Evolutionary conservation across 2,797 vertebrate species (phyloP), one percentile per base, ranked within the genome.

Genomic region (Triplophysa yarkandensis): DNA sequence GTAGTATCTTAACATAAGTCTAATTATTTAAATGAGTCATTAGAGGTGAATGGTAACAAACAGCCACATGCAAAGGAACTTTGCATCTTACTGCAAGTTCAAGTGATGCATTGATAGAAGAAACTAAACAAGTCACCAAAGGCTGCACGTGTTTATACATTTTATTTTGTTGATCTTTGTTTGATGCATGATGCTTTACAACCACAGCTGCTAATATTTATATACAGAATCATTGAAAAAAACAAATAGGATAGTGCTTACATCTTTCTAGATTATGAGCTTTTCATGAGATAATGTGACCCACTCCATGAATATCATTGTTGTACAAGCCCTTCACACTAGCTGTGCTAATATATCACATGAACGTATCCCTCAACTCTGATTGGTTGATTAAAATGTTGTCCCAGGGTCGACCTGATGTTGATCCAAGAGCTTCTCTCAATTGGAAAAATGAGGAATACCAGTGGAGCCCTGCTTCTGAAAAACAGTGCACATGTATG

Each of bases 31-130:
- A 1, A 8, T 17, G 25, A 19, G 25, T 65, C 14, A 46, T 34
- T 46, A 36, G 10, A 11, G 10, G 11, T 36, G 11, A 43, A 36
- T 57, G 66, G 82, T 78, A 81, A 86, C 74, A 74, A 83, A 77
- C 71, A 69, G 72, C 72, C 61, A 72, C 28, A 77, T 46, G 62
- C 30, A 17, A 46, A 57, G 19, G 14, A 46, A 8, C 19, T 14
- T 0, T 70, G 60, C 21, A n/a, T 16, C 28, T n/a, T 3, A 19
- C 41, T 70, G 7, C 60, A 30, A 60, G 48, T 60, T 43, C 32
- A 71, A 61, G 55, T 36, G 28, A 48, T 71, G n/a, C 55, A 58
- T 34, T 1, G 3, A 25, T n/a, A 61, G 48, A n/a, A n/a, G n/a
- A n/a, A n/a, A n/a, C n/a, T 25, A 39, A 25, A 28, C 6, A 69